Evolutionary conservation across 2,888 invertebrate genomes (phyloP).

Genomic region (Galeopsomyia nigrocyanea): DNA sequence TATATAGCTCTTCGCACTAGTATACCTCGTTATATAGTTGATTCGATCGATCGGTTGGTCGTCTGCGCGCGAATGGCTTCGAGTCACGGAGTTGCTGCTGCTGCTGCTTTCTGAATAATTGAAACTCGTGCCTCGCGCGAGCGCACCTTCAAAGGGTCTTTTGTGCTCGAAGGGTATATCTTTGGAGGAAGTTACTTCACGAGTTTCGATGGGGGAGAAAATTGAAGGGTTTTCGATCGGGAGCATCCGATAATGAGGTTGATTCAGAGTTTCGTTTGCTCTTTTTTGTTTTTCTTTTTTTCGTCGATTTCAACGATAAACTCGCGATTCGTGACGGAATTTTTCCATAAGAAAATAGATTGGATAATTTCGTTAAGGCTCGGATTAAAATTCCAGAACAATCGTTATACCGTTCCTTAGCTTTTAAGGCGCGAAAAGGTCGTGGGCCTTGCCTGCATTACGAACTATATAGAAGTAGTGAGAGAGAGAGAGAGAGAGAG

Average conservation of each 20-base stretch:
- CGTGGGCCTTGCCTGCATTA: background rate
- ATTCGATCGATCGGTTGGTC: conserved; percentile 13
- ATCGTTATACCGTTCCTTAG: conserved; percentile 40
- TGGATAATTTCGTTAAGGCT: too few species aligned
- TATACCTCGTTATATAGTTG: conserved; percentile 4
- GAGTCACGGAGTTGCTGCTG: background rate
- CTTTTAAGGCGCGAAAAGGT: conserved; percentile 37
- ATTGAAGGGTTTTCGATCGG: background rate
- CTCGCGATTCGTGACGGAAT: too few species aligned
- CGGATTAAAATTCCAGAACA: conserved; percentile 48
- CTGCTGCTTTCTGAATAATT: conserved; percentile 32
- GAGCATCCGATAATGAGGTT: background rate
- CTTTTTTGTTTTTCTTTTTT: conserved; percentile 15
- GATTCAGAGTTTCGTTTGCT: background rate
- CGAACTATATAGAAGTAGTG: background rate
- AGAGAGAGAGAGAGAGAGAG: too few species aligned
- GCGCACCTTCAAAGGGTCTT: conserved; percentile 2
- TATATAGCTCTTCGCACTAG: background rate
- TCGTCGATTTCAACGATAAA: background rate
- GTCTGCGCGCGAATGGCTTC: background rate
- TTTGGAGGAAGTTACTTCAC: background rate
- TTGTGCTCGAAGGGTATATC: conserved; percentile 10
- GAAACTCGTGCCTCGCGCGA: background rate
- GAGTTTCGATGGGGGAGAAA: background rate
- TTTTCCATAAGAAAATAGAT: too few species aligned